phyloP scores from a whole-genome alignment of 2,797 vertebrate genomes.

The Semaprochilodus insignis region DNA sequence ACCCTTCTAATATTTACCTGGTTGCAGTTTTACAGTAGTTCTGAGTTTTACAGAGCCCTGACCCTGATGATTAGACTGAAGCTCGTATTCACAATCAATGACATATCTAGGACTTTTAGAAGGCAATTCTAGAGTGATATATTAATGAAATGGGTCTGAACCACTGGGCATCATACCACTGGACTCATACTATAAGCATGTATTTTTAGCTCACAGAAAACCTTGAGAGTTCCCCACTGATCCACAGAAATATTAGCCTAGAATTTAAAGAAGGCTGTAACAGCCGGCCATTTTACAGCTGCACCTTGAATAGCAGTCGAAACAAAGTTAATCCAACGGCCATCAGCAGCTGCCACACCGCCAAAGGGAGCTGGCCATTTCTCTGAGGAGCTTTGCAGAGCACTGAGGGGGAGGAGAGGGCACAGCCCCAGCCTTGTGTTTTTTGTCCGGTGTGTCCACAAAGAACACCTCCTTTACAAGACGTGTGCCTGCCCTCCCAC shows the following conservation, averaged over 20 bases:
- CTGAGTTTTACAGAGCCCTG: too few species aligned
- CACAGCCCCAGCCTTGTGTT: constrained; percentile 44
- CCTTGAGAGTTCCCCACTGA: too few species aligned
- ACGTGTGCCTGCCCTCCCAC: constrained; percentile 27
- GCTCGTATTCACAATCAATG: too few species aligned
- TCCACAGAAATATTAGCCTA: neutral
- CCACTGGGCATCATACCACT: too few species aligned
- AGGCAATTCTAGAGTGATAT: too few species aligned
- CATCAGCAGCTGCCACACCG: constrained; percentile 39
- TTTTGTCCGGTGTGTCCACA: constrained; percentile 37
- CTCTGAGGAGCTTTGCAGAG: constrained; percentile 7
- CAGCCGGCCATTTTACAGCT: constrained; percentile 44
- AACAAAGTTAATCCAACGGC: constrained; percentile 42
- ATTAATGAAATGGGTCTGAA: too few species aligned
- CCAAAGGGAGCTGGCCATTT: constrained; percentile 26
- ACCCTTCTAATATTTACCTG: too few species aligned
- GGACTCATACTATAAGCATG: too few species aligned
- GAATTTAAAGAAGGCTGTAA: neutral
- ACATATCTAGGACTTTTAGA: too few species aligned
- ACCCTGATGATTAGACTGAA: too few species aligned
- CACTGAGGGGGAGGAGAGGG: constrained; percentile 24
- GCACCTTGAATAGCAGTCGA: constrained; percentile 38
- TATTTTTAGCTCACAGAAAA: too few species aligned
- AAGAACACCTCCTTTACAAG: constrained; percentile 22
- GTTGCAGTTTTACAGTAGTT: too few species aligned